phyloP scores from a whole-genome alignment of 1,140 invertebrate genomes.

The Ptiloglossa arizonensis region DNA sequence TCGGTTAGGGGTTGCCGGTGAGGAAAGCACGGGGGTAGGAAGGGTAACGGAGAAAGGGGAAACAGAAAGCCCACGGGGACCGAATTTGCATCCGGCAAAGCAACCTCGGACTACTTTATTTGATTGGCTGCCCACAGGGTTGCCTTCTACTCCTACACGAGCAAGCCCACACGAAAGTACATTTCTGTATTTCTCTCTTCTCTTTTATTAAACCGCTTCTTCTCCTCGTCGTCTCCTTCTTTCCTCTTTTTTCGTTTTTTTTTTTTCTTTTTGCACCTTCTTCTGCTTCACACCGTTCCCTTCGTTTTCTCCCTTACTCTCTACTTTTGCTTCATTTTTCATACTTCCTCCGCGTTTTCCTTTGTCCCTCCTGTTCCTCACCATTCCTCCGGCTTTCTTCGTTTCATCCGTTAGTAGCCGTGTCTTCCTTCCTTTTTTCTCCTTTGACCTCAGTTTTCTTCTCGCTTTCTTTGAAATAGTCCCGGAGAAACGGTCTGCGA shows the following conservation, averaged over 20 bases:
- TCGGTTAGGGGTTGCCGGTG: conserved; percentile 33
- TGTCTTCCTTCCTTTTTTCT: background rate
- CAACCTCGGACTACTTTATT: conserved; percentile 76
- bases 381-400: background rate
- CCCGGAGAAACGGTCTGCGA: conserved; percentile 25
- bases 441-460: background rate
- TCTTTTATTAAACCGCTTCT: conserved; percentile 8
- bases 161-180: conserved; percentile 46
- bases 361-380: background rate
- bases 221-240: background rate
- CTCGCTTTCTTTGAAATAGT: conserved; percentile 13
- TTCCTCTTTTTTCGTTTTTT: conserved; percentile 10
- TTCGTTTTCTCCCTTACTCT: background rate
- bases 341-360: background rate
- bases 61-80: conserved; percentile 67
- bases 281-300: no score
- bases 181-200: conserved; percentile 25
- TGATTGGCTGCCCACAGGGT: conserved; percentile 72
- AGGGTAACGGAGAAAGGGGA: conserved; percentile 16
- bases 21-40: conserved; percentile 5
- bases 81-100: conserved; percentile 73
- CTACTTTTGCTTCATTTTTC: background rate
- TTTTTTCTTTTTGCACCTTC: background rate
- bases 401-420: conserved; percentile 4
- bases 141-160: conserved; percentile 59